Evolutionary conservation across 1,140 invertebrate species (phyloP), one percentile per base, ranked within the genome.

Genomic region (Macrobrachium nipponense): DNA sequence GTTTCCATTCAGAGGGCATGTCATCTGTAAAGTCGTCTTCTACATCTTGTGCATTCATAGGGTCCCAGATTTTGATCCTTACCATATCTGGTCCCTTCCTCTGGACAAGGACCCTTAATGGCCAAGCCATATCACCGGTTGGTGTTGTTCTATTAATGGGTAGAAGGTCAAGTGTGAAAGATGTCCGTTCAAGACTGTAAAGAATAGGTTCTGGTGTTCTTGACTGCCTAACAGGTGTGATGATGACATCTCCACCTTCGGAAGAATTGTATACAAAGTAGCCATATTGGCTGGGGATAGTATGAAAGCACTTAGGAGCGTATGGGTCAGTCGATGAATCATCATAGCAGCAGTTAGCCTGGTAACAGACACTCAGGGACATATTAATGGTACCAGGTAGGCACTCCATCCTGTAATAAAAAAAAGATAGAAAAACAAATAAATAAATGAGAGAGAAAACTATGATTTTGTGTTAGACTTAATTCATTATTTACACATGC

Each of bases 341-440:
- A 75, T 83, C 64, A 64, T 73, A 87, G 51, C 88, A 88, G 58
- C 88, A 88, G 20, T 80, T 84, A 1, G 73, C 59, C 10, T 20
- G 18, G 17, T 72, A 66, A 20, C 88, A 88, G 10, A 12, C 20
- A 0, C 43, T n/a, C 70, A 77, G 17, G 27, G 80, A 43, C n/a
- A 59, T 23, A 14, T 60, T 72, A n/a, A 17, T 11, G 2, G 70
- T 27, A 2, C 82, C 82, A 14, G 80, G 79, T 51, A 80, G 36
- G 59, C 86, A 87, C 18, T 77, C 44, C 44, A 87, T 82, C 72
- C 86, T 91, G 92, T 1, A 58, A 17, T 15, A 8, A n/a, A 84
- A 6, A 83, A 44, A 60, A 5, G n/a, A n/a, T n/a, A n/a, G n/a
- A 20, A 58, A 59, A 18, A 12, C 8, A 23, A 51, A n/a, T n/a